Percentiles rank a stretch among this genome's conserved stretches.
These are phyloP conservation scores for Stegostoma tigrinum DNA, from an alignment of 2,113 vertebrate species.

Conservation along the genomic window DNA sequence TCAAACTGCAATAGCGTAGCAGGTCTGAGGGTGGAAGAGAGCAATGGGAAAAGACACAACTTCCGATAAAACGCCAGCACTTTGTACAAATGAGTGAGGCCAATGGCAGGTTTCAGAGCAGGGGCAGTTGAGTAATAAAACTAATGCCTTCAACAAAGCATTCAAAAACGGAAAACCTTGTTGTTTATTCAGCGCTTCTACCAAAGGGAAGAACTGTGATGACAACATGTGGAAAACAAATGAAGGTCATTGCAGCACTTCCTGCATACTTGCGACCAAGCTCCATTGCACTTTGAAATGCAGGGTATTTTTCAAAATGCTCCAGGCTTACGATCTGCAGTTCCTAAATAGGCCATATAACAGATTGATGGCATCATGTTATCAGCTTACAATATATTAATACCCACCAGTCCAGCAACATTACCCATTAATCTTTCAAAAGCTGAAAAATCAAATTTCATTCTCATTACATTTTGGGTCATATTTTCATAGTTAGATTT, in stretches of 20 bases:
- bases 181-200: neutral
- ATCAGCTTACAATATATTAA: neutral
- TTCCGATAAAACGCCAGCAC: neutral
- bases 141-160: neutral
- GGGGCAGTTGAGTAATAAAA: neutral
- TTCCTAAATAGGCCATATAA: no score
- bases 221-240: neutral
- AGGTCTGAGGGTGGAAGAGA: neutral
- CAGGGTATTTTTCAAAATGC: neutral
- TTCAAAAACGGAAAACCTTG: neutral
- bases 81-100: neutral
- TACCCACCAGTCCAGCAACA: neutral
- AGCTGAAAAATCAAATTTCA: neutral
- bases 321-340: neutral
- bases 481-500: neutral
- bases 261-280: neutral
- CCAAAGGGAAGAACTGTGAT: slow-evolving; percentile 6
- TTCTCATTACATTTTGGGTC: neutral
- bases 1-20: neutral
- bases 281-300: neutral
- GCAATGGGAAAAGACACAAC: neutral
- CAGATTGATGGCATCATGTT: neutral
- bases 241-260: neutral
- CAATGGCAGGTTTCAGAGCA: neutral
- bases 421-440: neutral